Evolutionary conservation across 2,113 vertebrate genomes (phyloP), one percentile per base, ranked within the genome.

Genomic region (Acanthochromis polyacanthus): DNA sequence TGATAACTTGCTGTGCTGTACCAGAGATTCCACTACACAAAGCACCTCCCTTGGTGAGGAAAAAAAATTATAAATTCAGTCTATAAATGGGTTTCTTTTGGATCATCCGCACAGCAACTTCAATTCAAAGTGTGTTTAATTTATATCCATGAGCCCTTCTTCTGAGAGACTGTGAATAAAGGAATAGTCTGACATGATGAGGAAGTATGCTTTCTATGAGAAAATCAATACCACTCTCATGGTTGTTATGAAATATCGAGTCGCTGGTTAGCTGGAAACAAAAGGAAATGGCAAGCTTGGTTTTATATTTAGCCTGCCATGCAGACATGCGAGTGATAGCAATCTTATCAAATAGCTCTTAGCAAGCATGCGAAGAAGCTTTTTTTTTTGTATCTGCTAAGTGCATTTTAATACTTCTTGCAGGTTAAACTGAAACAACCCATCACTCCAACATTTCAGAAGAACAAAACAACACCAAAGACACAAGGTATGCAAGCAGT

Each of bases 371-470:
- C 8, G 64, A 65, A 48, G 1, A 12, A 19, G 28, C 10, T 4
- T 59, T 12, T 61, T 52, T 23, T 77, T 65, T 64, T 57, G 40
- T 43, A 4, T 43, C 14, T 43, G 11, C 14, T 43, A 15, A 43
- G 14, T 43, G 14, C 11, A 3, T 43, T 43, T 43, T 9, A 6
- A 9, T 7, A 19, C 15, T 56, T 79, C 80, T 62, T 64, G 17
- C 78, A 95, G 94, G 78, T 94, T 50, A 93, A 93, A 81, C 50
- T 93, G 72, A 94, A 94, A 70, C 89, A 93, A 64, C 74, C 92
- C 25, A 94, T 94, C 43, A 93, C 93, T 38, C 91, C 93, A 50
- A 91, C 84, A 2, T 61, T 94, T 53, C 59, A 66, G 56, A 83
- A 75, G 70, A 81, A 30, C 73, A 70, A 48, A 66, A 46, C 50